phyloP scores from a whole-genome alignment of 1,140 invertebrate genomes.

The Ceratina australensis region DNA sequence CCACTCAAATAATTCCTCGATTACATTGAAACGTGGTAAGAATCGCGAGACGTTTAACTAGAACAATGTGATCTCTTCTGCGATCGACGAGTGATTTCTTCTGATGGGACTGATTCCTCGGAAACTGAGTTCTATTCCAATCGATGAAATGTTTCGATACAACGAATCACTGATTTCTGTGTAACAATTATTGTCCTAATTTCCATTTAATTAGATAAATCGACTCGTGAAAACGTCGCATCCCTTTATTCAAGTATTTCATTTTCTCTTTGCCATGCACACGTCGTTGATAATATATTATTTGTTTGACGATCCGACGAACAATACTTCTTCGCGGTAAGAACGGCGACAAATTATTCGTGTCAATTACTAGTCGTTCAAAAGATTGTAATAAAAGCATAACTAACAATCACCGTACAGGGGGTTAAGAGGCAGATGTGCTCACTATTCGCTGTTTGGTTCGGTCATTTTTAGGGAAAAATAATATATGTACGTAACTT shows the following conservation, averaged over 20 bases:
- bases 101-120: slow-evolving; percentile 36
- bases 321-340: neutral
- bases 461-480: too few species aligned
- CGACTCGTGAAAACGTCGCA: slow-evolving; percentile 43
- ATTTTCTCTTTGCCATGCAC: slow-evolving; percentile 20
- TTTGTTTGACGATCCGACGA: slow-evolving; percentile 18
- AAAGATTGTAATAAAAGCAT: neutral
- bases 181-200: slow-evolving; percentile 56
- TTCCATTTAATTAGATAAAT: slow-evolving; percentile 31
- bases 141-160: slow-evolving; percentile 26
- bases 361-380: neutral
- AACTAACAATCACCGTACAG: neutral
- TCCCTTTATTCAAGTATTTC: slow-evolving; percentile 37
- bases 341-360: neutral
- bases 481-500: too few species aligned
- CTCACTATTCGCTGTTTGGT: too few species aligned
- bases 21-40: neutral
- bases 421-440: too few species aligned
- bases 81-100: neutral
- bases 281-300: slow-evolving; percentile 3
- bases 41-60: too few species aligned
- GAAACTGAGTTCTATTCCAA: slow-evolving; percentile 26
- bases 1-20: neutral
- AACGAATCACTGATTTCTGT: slow-evolving; percentile 11
- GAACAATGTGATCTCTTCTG: neutral